Evolutionary conservation across 64 coral and sea anemone species (phyloP), one percentile per base, ranked within the genome.

Genomic region (Pocillopora damicornis): DNA sequence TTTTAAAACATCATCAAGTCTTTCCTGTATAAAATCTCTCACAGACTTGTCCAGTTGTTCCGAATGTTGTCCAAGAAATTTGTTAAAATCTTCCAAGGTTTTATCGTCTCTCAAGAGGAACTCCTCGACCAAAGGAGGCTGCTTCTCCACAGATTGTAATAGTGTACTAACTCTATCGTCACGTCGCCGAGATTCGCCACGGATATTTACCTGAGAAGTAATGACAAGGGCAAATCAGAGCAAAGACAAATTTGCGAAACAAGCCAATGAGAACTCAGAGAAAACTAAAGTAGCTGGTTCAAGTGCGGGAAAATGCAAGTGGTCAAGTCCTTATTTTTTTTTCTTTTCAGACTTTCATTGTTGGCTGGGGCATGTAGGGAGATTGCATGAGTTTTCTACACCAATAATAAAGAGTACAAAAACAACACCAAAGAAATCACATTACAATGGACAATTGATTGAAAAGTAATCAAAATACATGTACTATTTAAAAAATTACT

Each of bases 71-170:
- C 17, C 58, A 8, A 96, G 45, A 75, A 96, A 96, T 2, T 25
- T 18, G 16, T 78, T 30, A n/a, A 87, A 90, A 57, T 96, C 94
- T 69, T 96, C 68, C 1, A 76, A 14, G 20, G 87, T 80, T 73
- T 96, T 96, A 34, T 93, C 94, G 20, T 92, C 79, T 58, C 94
- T 86, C 15, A 96, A 57, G 12, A 96, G 88, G 60, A 96, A 93
- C 58, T 96, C 94, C 37, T 93, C 94, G 3, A 96, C 91, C 30
- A 82, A 75, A 0, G 94, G 77, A 0, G 90, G 69, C 76, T 89
- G 94, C 16, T 62, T 1, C 16, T 45, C 69, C 73, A 90, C 45
- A 1, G 65, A 65, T 15, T 73, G 35, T 4, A 96, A 78, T 56
- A 96, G 74, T 36, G 75, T 69, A 51, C 22, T 36, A 11, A 96